A percentile compares a stretch with the other conserved stretches of the same genome.
Conservation (phyloP, 1,140 invertebrate genomes). For the Drosophila trapezifrons region DNA sequence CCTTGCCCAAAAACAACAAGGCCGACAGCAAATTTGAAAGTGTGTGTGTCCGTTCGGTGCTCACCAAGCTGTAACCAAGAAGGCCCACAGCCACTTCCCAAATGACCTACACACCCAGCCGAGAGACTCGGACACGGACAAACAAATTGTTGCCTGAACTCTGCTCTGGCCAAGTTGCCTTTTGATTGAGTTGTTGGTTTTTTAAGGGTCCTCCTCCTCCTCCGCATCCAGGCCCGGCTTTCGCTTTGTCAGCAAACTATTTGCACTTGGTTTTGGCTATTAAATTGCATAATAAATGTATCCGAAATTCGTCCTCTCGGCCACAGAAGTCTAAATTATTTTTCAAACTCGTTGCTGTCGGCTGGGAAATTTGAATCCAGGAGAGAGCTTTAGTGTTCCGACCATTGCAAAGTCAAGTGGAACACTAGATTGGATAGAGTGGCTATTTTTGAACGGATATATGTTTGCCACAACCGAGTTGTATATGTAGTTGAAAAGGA, state of each 20-base stretch:
- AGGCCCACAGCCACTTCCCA: conserved; percentile 34
- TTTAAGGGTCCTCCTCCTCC: conserved; percentile 30
- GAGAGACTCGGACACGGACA: conserved; percentile 5
- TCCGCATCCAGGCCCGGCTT: background rate
- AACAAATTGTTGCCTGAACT: conserved; percentile 72
- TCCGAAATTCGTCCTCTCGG: conserved; percentile 39
- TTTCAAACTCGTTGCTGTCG: conserved; percentile 44
- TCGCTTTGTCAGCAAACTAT: conserved; percentile 66
- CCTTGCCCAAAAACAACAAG: conserved; percentile 45
- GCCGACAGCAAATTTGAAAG: conserved; percentile 62
- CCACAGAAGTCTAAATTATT: conserved; percentile 61
- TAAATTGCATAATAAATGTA: conserved; percentile 78
- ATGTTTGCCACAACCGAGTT: background rate
- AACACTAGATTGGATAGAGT: conserved; percentile 5
- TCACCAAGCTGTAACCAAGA: conserved; percentile 58
- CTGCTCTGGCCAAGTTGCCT: conserved; percentile 45
- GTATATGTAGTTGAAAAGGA: background rate
- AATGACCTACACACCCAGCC: conserved; percentile 53
- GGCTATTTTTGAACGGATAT: background rate
- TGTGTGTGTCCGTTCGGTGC: conserved; percentile 50
- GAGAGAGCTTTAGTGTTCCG: conserved; percentile 1
- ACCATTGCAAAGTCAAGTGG: conserved; percentile 4
- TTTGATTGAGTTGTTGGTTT: conserved; percentile 76
- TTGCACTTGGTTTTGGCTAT: conserved; percentile 77
- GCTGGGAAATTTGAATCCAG: conserved; percentile 18